Evolutionary conservation across 53 echinoderm and acorn worm genomes (phyloP).

Genomic region (Actinopyga echinites): DNA sequence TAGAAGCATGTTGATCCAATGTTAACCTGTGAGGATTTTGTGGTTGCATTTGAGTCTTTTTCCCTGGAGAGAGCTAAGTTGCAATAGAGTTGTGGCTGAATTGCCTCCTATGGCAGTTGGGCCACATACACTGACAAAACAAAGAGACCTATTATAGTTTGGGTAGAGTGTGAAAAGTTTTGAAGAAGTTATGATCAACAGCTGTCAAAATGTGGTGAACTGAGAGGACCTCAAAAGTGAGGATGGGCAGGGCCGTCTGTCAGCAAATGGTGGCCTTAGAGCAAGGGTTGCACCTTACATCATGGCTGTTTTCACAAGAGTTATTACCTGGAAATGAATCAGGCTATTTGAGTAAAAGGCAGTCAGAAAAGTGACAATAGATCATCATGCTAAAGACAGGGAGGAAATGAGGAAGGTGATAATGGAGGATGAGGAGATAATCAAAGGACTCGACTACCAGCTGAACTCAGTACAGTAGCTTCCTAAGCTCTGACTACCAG

Average conservation of each 20-base stretch:
- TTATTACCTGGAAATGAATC: too few relatives aligned
- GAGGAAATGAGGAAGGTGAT: too few relatives aligned
- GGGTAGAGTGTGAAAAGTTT: constrained; percentile 8
- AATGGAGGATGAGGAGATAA: too few relatives aligned
- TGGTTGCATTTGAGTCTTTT: neutral
- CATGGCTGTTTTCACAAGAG: too few relatives aligned
- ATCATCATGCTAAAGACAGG: too few relatives aligned
- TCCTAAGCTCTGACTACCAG: too few relatives aligned
- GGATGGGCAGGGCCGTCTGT: constrained; percentile 15
- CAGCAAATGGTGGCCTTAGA: neutral
- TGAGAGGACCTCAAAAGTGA: neutral
- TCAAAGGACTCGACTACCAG: too few relatives aligned
- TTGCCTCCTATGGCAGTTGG: constrained; percentile 1
- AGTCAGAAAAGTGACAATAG: too few relatives aligned
- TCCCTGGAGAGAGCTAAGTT: constrained; percentile 2
- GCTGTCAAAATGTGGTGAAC: constrained; percentile 39
- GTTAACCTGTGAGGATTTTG: neutral
- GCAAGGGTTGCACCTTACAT: too few relatives aligned
- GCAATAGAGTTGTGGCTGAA: constrained; percentile 11
- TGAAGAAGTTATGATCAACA: constrained; percentile 29
- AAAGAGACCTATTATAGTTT: constrained; percentile 2
- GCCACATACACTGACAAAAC: constrained; percentile 8
- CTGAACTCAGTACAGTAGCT: too few relatives aligned
- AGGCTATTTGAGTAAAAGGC: too few relatives aligned
- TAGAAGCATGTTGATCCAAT: neutral